Percentiles rank a stretch among this genome's conserved stretches.
Conservation (phyloP, 2,797 vertebrate genomes). For the Hydrocynus forskahlii region DNA sequence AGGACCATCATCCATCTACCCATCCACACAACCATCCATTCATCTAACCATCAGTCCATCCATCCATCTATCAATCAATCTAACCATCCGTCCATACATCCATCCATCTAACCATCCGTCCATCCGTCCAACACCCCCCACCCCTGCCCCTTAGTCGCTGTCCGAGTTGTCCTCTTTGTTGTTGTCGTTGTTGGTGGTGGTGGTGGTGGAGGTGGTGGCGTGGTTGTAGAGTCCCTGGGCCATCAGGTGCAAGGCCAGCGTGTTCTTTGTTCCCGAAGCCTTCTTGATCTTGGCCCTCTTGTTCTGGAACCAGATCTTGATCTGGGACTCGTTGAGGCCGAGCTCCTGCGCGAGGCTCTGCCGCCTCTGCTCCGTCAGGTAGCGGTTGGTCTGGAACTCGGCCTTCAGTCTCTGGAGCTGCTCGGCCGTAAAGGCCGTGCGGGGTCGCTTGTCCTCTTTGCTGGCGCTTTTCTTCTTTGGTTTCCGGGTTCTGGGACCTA, state of each 20-base stretch:
- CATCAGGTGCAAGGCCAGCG: constrained; percentile 87
- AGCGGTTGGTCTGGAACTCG: constrained; percentile 89
- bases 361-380: constrained; percentile 88
- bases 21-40: too few species aligned
- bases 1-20: constrained; percentile 25
- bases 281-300: constrained; percentile 94
- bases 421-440: constrained; percentile 89
- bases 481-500: constrained; percentile 93
- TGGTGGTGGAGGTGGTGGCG: constrained; percentile 81
- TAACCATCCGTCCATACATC: too few species aligned
- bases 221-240: constrained; percentile 92
- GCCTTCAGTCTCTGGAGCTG: constrained; percentile 87
- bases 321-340: constrained; percentile 90
- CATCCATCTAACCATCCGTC: too few species aligned
- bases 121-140: too few species aligned
- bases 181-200: constrained; percentile 81
- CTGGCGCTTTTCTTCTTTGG: constrained; percentile 86
- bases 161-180: constrained; percentile 94
- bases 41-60: not conserved
- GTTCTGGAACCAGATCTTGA: constrained; percentile 97
- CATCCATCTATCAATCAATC: constrained; percentile 18
- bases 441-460: constrained; percentile 90
- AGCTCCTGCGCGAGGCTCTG: constrained; percentile 88
- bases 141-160: constrained; percentile 91
- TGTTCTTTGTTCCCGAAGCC: constrained; percentile 84